phyloP scores from a whole-genome alignment of 1,140 invertebrate genomes.

The Drosophila bocqueti region DNA sequence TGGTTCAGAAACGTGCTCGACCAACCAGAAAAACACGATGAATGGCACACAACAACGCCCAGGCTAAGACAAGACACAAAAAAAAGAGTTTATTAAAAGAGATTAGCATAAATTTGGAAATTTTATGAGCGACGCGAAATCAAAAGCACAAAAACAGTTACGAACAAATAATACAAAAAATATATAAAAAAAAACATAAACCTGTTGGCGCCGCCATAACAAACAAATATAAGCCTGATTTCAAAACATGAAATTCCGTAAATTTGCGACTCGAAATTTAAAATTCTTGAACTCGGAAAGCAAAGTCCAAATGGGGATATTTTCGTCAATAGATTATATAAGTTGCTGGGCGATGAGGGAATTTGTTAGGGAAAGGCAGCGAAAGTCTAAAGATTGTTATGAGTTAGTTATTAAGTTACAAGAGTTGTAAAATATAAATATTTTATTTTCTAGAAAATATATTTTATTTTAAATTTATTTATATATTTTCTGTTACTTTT shows the following conservation, averaged over 20 bases:
- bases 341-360: constrained; percentile 16
- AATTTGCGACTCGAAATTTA: constrained; percentile 52
- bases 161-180: background rate
- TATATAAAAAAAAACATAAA: constrained; percentile 46
- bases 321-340: constrained; percentile 28
- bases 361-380: background rate
- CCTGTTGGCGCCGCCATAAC: constrained; percentile 60
- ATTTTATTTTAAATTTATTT: too few species aligned
- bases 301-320: constrained; percentile 36
- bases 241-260: constrained; percentile 51
- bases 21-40: constrained; percentile 74
- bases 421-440: too few species aligned
- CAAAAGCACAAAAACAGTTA: constrained; percentile 20
- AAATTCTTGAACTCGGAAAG: constrained; percentile 46
- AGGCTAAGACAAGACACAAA: constrained; percentile 16
- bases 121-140: constrained; percentile 49
- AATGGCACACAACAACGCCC: constrained; percentile 28
- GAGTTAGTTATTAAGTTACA: constrained; percentile 2
- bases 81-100: constrained; percentile 36
- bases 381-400: constrained; percentile 19
- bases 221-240: constrained; percentile 46
- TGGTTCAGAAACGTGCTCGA: constrained; percentile 42
- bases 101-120: constrained; percentile 60
- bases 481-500: background rate
- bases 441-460: too few species aligned